Evolutionary conservation across 2,888 invertebrate genomes (phyloP).

Genomic region (Temnothorax ravouxi): DNA sequence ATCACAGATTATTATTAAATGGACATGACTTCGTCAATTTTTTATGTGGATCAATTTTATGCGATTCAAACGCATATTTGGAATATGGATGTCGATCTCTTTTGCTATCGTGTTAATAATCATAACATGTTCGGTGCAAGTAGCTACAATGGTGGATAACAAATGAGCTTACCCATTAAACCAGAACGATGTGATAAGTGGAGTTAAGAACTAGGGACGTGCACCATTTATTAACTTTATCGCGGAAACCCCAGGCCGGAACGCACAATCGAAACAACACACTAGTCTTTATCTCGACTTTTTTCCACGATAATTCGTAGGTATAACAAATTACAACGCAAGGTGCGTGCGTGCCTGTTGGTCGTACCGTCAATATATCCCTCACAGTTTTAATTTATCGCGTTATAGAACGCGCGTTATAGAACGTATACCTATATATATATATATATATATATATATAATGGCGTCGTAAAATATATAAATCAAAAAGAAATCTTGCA

Average conservation of each 20-base stretch:
- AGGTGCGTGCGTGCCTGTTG: slow-evolving; percentile 43
- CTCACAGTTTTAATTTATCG: slow-evolving; percentile 45
- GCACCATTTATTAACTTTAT: slow-evolving; percentile 67
- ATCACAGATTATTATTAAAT: slow-evolving; percentile 51
- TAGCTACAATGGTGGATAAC: slow-evolving; percentile 40
- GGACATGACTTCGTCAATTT: slow-evolving; percentile 16
- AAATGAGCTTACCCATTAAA: slow-evolving; percentile 33
- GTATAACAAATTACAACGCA: not conserved
- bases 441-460: too few species aligned
- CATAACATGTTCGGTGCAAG: not conserved
- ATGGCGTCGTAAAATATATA: not conserved
- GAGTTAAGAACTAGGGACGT: slow-evolving; percentile 26
- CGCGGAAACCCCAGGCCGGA: slow-evolving; percentile 37
- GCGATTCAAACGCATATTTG: not conserved
- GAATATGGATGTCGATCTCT: not conserved
- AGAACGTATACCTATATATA: too few species aligned
- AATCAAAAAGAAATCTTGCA: not conserved
- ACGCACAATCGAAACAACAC: slow-evolving; percentile 60
- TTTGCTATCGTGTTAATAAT: slow-evolving; percentile 10
- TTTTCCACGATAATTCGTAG: slow-evolving; percentile 52
- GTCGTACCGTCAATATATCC: slow-evolving; percentile 54
- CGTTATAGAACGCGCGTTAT: slow-evolving; percentile 26
- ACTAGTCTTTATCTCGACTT: slow-evolving; percentile 60
- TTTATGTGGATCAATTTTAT: slow-evolving; percentile 3
- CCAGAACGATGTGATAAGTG: slow-evolving; percentile 1